Evolutionary conservation across 2,797 vertebrate species (phyloP).

Genomic region (Clarias pachynema): DNA sequence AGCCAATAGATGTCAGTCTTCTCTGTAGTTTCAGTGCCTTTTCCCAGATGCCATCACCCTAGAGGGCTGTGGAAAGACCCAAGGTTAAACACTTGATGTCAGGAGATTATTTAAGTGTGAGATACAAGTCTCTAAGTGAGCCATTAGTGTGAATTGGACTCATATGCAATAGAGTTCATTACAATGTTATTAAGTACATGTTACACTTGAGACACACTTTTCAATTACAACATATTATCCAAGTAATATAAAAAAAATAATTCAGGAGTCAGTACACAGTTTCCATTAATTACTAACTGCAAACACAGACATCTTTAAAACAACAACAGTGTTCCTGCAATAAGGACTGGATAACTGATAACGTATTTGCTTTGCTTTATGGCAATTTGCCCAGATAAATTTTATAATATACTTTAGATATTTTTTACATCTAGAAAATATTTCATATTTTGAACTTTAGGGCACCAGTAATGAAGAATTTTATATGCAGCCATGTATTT

Average conservation of each 20-base stretch:
- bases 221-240: constrained; percentile 37
- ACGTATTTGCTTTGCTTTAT: neutral
- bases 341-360: neutral
- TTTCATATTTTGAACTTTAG: neutral
- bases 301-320: neutral
- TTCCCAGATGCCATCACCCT: constrained; percentile 51
- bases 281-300: constrained; percentile 21
- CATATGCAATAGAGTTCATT: constrained; percentile 47
- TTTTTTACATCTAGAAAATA: neutral
- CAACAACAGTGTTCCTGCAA: constrained; percentile 5
- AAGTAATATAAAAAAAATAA: neutral
- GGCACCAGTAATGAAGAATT: constrained; percentile 30
- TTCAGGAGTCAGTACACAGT: neutral
- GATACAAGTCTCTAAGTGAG: constrained; percentile 46
- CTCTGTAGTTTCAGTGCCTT: constrained; percentile 63
- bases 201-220: constrained; percentile 45
- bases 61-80: constrained; percentile 51
- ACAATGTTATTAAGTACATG: constrained; percentile 49
- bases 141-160: constrained; percentile 41
- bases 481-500: constrained; percentile 30
- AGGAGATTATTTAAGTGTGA: constrained; percentile 46
- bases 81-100: constrained; percentile 43
- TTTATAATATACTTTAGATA: neutral
- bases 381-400: neutral
- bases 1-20: constrained; percentile 80